phyloP scores from a whole-genome alignment of 2,888 invertebrate species.

The Dasypogon diadema region DNA sequence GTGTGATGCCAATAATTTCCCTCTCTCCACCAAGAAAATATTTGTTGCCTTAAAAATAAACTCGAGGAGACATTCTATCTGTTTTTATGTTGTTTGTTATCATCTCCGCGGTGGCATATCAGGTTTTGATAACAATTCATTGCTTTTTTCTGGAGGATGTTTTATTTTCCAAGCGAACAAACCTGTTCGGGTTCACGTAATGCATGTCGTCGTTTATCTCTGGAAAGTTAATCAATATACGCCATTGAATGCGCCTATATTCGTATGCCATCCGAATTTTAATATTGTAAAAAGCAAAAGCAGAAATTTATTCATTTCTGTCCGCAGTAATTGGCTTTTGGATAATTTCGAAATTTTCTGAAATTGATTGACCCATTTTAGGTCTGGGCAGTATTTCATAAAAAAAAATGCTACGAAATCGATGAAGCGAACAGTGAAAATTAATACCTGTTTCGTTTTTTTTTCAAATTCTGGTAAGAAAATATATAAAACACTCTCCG shows the following conservation, averaged over 20 bases:
- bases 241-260: background rate
- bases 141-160: background rate
- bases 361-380: background rate
- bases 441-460: background rate
- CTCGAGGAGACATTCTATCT: too few species aligned
- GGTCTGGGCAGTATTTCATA: background rate
- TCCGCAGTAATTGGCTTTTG: background rate
- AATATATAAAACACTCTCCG: too few species aligned
- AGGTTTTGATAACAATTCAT: background rate
- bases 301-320: too few species aligned
- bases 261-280: background rate
- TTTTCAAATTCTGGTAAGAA: background rate
- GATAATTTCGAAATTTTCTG: background rate
- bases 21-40: too few species aligned
- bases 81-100: too few species aligned
- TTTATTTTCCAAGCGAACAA: background rate
- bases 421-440: background rate
- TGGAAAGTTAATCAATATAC: background rate
- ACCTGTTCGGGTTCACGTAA: background rate
- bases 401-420: background rate
- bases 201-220: background rate
- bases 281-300: too few species aligned
- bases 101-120: background rate
- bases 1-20: too few species aligned
- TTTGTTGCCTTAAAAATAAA: too few species aligned